Base-by-base conservation (phyloP, 2,797 vertebrate genomes). In the Psittacula echo region DNA sequence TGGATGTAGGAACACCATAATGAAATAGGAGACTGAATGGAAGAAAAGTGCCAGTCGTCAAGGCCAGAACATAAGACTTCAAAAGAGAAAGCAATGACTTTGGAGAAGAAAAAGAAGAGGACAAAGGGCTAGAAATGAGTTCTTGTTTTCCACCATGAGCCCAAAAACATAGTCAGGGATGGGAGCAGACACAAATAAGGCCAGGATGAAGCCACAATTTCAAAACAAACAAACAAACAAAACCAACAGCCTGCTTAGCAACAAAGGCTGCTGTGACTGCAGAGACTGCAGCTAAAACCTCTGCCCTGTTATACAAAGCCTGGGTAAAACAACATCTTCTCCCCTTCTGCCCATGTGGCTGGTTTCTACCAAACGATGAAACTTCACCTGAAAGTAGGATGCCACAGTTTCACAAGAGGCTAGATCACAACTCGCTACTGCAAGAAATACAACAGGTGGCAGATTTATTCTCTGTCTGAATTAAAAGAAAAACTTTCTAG, bases 191-290 rank as follows among this genome's bases (percentile, higher is more conserved):
- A 92, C 4, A 13, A 72, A 27, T 54, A 79, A 66, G 39, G 13
- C 23, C 29, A 88, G 50, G 42, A 89, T 61, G 72, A 90, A 95
- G 62, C 30, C 62, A 68, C 27, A 27, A 23, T 45, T 22, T 45
- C 15, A 21, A 85, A 84, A 77, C 56, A 72, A 77, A 20, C 71
- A 75, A 62, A 17, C 58, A 85, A 90, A 19, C 15, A 87, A 82
- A 39, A 62, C 64, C 87, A 96, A 58, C 48, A 15, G 45, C 34
- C 94, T 93, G 67, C 94, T 89, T 96, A 95, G 90, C 87, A 96
- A 94, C 92, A 94, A 92, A 95, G 84, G 92, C 82, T 96, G 83
- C 87, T 88, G 85, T 60, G 58, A 94, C 67, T 80, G 89, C 44
- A 89, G 61, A 86, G 44, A 45, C 37, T 87, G 78, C 65, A 86